A percentile compares a stretch with the other conserved stretches of the same genome.
Conservation (phyloP, 2,797 vertebrate genomes). For the Arnoldichthys spilopterus region DNA sequence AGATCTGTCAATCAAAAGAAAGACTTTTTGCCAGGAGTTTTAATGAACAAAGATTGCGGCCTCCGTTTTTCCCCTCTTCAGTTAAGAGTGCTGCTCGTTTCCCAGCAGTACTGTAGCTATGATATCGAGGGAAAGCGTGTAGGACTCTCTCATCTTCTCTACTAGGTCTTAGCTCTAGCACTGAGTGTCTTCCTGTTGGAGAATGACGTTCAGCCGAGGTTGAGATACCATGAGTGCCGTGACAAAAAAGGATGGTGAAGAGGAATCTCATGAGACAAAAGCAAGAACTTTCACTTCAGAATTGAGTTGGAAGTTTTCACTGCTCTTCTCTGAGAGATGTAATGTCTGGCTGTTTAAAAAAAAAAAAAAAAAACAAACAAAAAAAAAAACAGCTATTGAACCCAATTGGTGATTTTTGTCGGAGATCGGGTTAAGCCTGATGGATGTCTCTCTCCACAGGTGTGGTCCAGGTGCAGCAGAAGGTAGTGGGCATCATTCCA, state of each 20-base stretch:
- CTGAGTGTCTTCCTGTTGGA: background rate
- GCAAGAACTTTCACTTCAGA: background rate
- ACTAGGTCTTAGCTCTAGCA: background rate
- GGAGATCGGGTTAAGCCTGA: background rate
- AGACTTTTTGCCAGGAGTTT: background rate
- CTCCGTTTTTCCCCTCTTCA: background rate
- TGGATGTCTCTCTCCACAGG: constrained; percentile 72
- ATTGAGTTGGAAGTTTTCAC: background rate
- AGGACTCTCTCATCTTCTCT: background rate
- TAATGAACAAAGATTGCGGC: background rate
- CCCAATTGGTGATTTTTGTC: background rate
- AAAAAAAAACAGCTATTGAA: background rate
- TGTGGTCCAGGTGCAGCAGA: constrained; percentile 91
- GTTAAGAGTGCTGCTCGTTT: background rate
- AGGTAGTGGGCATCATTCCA: constrained; percentile 94
- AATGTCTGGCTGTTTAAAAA: background rate
- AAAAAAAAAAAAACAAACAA: no score
- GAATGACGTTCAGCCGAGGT: background rate
- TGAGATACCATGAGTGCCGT: background rate
- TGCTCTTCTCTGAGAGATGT: background rate
- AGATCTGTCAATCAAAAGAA: background rate
- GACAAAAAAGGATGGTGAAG: background rate
- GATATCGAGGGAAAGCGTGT: background rate
- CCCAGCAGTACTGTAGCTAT: background rate
- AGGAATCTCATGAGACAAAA: background rate